Evolutionary conservation across 2,888 invertebrate species (phyloP).

Genomic region (Deilephila elpenor): DNA sequence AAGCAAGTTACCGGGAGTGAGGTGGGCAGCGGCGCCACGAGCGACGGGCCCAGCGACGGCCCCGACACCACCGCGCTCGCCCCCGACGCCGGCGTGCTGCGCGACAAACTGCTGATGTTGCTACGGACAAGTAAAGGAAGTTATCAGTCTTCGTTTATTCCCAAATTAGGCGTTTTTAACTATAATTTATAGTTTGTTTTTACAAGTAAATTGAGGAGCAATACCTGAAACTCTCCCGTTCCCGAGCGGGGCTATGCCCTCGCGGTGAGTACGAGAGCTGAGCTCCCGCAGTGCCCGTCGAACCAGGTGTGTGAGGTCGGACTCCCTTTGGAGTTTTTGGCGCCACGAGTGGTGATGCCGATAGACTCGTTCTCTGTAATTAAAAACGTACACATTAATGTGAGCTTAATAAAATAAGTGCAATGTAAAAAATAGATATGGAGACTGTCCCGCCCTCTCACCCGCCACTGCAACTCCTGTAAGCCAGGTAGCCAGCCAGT

Average conservation of each 20-base stretch:
- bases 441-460: too few species aligned
- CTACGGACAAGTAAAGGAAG: conserved; percentile 75
- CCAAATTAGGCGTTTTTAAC: too few species aligned
- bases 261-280: conserved; percentile 89
- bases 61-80: conserved; percentile 63
- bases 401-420: neutral
- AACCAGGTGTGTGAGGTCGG: conserved; percentile 77
- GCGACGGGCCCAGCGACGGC: conserved; percentile 59
- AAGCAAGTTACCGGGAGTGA: conserved; percentile 57
- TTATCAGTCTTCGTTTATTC: too few species aligned
- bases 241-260: conserved; percentile 91
- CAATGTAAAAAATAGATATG: neutral
- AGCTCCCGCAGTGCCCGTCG: conserved; percentile 72
- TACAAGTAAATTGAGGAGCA: too few species aligned
- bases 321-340: conserved; percentile 81
- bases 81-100: conserved; percentile 85
- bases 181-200: too few species aligned
- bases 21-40: conserved; percentile 59
- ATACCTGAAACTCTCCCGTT: conserved; percentile 94
- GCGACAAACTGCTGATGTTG: conserved; percentile 93
- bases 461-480: too few species aligned
- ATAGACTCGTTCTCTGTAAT: conserved; percentile 75
- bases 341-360: conserved; percentile 80
- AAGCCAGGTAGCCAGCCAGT: too few species aligned
- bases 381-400: conserved; percentile 24